Conservation (phyloP, 1,140 invertebrate species). For the Sycophaga agraensis region DNA sequence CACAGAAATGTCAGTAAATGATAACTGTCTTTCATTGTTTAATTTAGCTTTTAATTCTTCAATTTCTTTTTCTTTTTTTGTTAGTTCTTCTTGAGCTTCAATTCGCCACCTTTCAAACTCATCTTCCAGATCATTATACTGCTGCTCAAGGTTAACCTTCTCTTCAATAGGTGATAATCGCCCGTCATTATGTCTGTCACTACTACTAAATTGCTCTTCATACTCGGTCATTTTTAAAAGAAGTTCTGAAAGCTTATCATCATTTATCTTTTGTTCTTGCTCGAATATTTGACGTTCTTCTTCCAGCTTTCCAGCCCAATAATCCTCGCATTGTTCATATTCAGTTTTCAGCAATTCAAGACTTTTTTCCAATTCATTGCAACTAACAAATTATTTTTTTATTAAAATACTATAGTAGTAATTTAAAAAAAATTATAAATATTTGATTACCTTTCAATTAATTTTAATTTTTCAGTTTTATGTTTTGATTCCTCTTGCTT, state of each 20-base stretch:
- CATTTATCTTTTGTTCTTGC: slow-evolving; percentile 73
- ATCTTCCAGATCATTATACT: slow-evolving; percentile 70
- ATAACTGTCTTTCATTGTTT: slow-evolving; percentile 12
- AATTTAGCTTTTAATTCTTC: slow-evolving; percentile 58
- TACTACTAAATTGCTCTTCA: slow-evolving; percentile 68
- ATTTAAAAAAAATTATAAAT: background rate
- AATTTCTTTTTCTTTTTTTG: slow-evolving; percentile 61
- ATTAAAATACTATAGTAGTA: background rate
- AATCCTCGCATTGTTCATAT: slow-evolving; percentile 83
- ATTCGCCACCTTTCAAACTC: slow-evolving; percentile 65
- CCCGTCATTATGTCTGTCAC: slow-evolving; percentile 54
- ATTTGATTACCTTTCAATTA: slow-evolving; percentile 13
- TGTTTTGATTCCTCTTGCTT: slow-evolving; percentile 41
- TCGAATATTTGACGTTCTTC: slow-evolving; percentile 76
- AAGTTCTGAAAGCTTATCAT: slow-evolving; percentile 75
- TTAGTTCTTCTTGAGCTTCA: slow-evolving; percentile 53
- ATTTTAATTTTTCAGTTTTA: slow-evolving; percentile 50
- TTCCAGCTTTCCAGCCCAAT: slow-evolving; percentile 76
- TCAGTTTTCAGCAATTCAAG: slow-evolving; percentile 73
- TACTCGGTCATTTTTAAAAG: slow-evolving; percentile 76
- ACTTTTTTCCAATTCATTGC: slow-evolving; percentile 69
- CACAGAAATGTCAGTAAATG: slow-evolving; percentile 37
- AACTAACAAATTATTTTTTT: slow-evolving; percentile 43
- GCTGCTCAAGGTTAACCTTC: slow-evolving; percentile 70
- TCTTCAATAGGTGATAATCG: slow-evolving; percentile 76